Conservation (phyloP, 2,888 invertebrate genomes). For the Brenthis hecate region DNA sequence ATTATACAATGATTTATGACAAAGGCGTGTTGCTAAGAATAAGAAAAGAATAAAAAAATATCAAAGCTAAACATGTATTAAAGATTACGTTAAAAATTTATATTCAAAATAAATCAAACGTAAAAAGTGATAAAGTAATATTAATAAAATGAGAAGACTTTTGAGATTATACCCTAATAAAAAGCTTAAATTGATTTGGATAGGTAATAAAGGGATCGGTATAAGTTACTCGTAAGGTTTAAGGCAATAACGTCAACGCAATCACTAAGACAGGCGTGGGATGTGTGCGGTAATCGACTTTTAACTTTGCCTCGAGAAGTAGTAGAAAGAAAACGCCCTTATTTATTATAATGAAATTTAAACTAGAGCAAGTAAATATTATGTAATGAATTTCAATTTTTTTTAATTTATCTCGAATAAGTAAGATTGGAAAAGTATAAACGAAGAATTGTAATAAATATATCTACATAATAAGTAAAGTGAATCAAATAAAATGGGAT, state of each 20-base stretch:
- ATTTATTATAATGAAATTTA: no score
- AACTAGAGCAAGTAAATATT: no score
- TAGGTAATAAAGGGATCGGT: background rate
- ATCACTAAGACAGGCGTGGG: background rate
- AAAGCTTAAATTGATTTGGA: background rate
- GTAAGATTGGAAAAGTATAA: no score
- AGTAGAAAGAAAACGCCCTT: background rate
- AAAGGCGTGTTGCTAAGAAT: constrained; percentile 6
- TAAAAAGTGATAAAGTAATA: no score
- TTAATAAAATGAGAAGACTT: background rate
- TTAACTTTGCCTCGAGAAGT: background rate
- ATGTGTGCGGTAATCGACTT: constrained; percentile 5
- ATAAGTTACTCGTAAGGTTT: background rate
- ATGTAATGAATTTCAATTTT: no score
- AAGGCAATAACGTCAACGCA: background rate
- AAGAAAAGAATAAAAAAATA: background rate
- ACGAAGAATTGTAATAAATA: no score
- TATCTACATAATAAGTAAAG: no score
- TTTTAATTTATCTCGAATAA: no score
- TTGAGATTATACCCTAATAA: background rate
- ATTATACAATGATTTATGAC: constrained; percentile 8
- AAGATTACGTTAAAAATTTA: no score
- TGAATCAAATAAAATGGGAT: no score
- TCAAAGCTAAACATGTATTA: no score
- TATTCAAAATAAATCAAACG: no score